Base-by-base conservation (phyloP, 2,888 invertebrate species). In the Byasa hedistus region DNA sequence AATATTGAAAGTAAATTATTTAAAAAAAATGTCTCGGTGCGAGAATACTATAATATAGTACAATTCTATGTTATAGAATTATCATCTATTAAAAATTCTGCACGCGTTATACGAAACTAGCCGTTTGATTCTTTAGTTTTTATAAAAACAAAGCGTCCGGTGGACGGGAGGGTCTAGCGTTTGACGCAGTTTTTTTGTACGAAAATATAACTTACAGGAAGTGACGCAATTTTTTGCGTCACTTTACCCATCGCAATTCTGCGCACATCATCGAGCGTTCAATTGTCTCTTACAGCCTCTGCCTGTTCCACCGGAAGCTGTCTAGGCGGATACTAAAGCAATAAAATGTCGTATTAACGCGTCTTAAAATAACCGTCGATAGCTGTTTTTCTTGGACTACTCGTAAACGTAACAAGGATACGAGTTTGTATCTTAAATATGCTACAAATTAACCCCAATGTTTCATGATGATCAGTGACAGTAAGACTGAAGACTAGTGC, bases 241-340 rank as follows among this genome's bases (percentile, higher is more conserved):
- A 12, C 52, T 5, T 8, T 21, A 52, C 52, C 52, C n/a, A 52
- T 52, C 52, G 52, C 5, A 52, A 52, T 52, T 52, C 52, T 21
- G 52, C 21, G 7, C 52, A 12, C 52, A 52, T 12, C 21, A 21
- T 5, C 19, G 52, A 1, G 52, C 52, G 52, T 52, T 52, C 52
- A 52, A 52, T 52, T 52, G 52, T 52, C 52, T 52, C 5, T 7
- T 52, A 19, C 52, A 52, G 52, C 52, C 52, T 52, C 52, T 48
- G 48, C 21, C 19, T 4, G 21, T 8, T 21, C 21, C 21, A n/a
- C 52, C 52, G 52, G 52, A 52, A 8, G 21, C 21, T 4, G 21
- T 52, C 22, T 52, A 52, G 7, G 52, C 44, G 44, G 44, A 19
- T 44, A 44, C 19, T 19, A 19, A 10, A 44, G 44, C 19, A 44